These are phyloP conservation scores for Cyrtodaria siliqua DNA, from an alignment of 2,888 invertebrate species.

Conservation along the genomic window DNA sequence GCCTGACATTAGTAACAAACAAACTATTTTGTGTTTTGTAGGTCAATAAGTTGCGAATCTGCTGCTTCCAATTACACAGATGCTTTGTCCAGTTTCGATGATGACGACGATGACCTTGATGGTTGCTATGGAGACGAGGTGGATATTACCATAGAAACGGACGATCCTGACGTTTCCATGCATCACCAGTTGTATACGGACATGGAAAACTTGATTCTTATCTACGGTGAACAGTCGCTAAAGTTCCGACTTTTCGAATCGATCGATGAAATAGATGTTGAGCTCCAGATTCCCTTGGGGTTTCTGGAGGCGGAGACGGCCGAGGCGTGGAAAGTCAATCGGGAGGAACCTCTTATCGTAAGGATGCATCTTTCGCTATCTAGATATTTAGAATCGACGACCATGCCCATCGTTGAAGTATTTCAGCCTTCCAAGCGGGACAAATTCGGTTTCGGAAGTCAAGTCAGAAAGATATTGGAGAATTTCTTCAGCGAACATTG, in stretches of 20 bases:
- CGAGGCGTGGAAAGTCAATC: conserved; percentile 77
- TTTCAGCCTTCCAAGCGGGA: conserved; percentile 79
- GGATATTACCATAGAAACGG: conserved; percentile 12
- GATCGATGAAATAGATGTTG: conserved; percentile 80
- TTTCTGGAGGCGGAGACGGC: conserved; percentile 72
- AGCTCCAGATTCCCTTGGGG: conserved; percentile 68
- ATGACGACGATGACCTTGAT: conserved; percentile 46
- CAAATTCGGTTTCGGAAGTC: conserved; percentile 78
- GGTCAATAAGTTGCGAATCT: conserved; percentile 69
- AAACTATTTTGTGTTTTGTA: too few species aligned
- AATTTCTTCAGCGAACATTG: conserved; percentile 67
- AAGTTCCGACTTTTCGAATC: conserved; percentile 69
- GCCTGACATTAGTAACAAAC: too few species aligned
- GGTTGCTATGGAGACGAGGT: conserved; percentile 15
- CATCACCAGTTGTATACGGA: conserved; percentile 65
- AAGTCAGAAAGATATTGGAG: conserved; percentile 76
- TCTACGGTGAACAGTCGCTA: conserved; percentile 72
- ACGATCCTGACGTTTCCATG: conserved; percentile 40
- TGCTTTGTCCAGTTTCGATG: conserved; percentile 63
- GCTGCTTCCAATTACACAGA: conserved; percentile 69
- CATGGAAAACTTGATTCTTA: conserved; percentile 69
- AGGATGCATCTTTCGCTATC: conserved; percentile 74
- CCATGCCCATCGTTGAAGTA: conserved; percentile 77
- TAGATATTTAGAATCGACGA: conserved; percentile 75
- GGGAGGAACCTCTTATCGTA: conserved; percentile 74